Percentiles rank a stretch among this genome's conserved stretches.
Conservation (phyloP, 2,113 vertebrate genomes). For the Daboia siamensis region DNA sequence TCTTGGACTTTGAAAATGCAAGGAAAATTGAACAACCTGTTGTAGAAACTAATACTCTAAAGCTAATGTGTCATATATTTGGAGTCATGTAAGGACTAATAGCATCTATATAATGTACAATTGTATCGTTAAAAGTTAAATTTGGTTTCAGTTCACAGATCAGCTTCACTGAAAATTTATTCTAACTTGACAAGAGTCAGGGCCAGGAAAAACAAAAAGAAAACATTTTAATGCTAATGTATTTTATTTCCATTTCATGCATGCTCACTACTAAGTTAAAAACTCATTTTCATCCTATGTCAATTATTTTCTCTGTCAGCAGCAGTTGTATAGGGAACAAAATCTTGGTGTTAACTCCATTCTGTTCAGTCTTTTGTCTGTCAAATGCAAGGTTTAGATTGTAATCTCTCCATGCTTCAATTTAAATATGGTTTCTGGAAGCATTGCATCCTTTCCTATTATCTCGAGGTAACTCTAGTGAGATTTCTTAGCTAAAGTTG, state of each 20-base stretch:
- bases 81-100: not conserved
- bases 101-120: not conserved
- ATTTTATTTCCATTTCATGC: not conserved
- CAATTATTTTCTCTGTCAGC: not conserved
- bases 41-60: not conserved
- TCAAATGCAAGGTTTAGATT: not conserved
- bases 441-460: not conserved
- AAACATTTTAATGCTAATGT: not conserved
- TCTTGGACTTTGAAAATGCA: not conserved
- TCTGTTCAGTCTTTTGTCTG: not conserved
- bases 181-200: not conserved
- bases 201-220: not conserved
- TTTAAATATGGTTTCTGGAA: not conserved
- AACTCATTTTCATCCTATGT: not conserved
- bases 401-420: not conserved
- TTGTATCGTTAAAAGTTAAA: not conserved
- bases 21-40: not conserved
- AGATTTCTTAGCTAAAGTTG: constrained; percentile 16
- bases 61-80: not conserved
- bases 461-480: not conserved
- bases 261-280: not conserved
- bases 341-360: not conserved
- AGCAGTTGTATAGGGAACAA: not conserved
- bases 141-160: not conserved
- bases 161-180: not conserved